Evolutionary conservation across 1,140 invertebrate genomes (phyloP).

Genomic region (Drosophila repleta): DNA sequence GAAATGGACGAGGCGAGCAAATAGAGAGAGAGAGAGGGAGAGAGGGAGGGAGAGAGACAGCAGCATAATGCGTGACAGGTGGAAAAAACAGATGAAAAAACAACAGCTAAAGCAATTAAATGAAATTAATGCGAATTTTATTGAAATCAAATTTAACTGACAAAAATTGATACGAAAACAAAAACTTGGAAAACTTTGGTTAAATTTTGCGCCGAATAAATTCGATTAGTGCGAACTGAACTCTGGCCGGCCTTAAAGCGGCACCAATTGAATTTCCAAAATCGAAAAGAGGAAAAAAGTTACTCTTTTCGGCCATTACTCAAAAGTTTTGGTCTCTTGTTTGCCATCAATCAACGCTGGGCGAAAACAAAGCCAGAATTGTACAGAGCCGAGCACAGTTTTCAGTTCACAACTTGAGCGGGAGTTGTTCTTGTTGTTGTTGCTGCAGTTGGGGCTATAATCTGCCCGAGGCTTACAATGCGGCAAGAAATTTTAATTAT

Average conservation of each 20-base stretch:
- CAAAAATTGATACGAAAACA: slow-evolving; percentile 41
- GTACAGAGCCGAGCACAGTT: slow-evolving; percentile 8
- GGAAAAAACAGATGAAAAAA: slow-evolving; percentile 40
- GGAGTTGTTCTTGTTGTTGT: not conserved
- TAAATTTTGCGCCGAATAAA: slow-evolving; percentile 19
- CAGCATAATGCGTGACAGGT: slow-evolving; percentile 63
- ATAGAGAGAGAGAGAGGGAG: not conserved
- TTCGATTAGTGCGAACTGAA: slow-evolving; percentile 36
- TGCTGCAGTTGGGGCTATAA: slow-evolving; percentile 45
- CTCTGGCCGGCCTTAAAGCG: slow-evolving; percentile 30
- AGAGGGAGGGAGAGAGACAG: slow-evolving; percentile 22
- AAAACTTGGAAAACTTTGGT: slow-evolving; percentile 34
- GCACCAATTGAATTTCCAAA: slow-evolving; percentile 55
- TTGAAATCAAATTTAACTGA: slow-evolving; percentile 75
- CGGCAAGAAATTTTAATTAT: slow-evolving; percentile 76
- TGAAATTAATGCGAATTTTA: slow-evolving; percentile 78
- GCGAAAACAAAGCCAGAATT: slow-evolving; percentile 62
- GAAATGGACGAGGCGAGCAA: slow-evolving; percentile 65
- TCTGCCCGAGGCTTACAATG: slow-evolving; percentile 68
- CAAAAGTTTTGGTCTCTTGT: slow-evolving; percentile 56
- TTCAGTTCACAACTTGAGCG: slow-evolving; percentile 24
- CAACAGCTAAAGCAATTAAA: slow-evolving; percentile 72
- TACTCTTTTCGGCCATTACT: slow-evolving; percentile 16
- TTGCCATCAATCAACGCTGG: slow-evolving; percentile 68
- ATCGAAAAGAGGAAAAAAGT: slow-evolving; percentile 13